phyloP scores from a whole-genome alignment of 2,113 vertebrate genomes.

The Australoheros scitulus region DNA sequence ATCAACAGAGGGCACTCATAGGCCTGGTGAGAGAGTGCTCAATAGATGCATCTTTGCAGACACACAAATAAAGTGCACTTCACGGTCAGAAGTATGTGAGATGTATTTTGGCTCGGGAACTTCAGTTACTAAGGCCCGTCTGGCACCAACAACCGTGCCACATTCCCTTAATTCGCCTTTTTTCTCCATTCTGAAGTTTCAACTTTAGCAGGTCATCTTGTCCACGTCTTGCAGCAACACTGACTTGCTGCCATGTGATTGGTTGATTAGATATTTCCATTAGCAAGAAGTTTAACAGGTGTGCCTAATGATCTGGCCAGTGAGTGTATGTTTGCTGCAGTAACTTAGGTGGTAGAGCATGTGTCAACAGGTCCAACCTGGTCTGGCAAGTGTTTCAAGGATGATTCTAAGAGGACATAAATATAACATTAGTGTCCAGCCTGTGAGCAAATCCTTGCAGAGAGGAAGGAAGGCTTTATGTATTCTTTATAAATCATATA shows the following conservation, averaged over 20 bases:
- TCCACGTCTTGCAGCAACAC: no score
- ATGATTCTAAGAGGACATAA: background rate
- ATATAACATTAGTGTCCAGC: background rate
- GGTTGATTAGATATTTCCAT: background rate
- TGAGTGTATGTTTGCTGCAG: background rate
- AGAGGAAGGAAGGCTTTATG: background rate
- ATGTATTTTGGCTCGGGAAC: background rate
- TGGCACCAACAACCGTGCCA: no score
- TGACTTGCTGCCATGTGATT: no score
- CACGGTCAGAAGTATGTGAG: background rate
- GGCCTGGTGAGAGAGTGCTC: slow-evolving; percentile 85
- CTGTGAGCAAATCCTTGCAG: background rate
- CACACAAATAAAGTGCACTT: slow-evolving; percentile 5
- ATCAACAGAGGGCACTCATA: slow-evolving; percentile 85
- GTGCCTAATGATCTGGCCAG: background rate
- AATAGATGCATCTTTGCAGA: background rate
- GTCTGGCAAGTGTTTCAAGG: background rate
- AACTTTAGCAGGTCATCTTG: background rate
- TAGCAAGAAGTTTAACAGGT: background rate
- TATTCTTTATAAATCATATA: background rate
- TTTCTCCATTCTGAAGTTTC: background rate
- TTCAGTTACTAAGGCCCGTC: background rate
- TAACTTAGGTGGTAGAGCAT: background rate
- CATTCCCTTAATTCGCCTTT: no score
- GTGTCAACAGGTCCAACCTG: background rate